Conservation (phyloP, 1,140 invertebrate species). For the Drosophila seguyi region DNA sequence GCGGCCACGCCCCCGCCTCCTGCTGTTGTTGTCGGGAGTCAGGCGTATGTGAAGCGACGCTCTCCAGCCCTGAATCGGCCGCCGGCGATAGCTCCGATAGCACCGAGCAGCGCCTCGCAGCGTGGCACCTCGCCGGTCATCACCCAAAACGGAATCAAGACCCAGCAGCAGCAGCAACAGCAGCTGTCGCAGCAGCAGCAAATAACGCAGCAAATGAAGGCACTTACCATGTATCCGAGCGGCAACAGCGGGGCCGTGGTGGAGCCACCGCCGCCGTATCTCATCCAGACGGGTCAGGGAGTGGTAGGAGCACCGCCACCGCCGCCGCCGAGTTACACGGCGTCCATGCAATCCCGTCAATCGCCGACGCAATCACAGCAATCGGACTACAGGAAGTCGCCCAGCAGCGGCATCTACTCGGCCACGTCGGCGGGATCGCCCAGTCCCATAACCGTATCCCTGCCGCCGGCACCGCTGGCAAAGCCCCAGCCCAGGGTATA, state of each 20-base stretch:
- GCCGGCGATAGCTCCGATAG: constrained; percentile 86
- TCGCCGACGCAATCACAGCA: constrained; percentile 92
- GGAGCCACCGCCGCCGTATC: constrained; percentile 89
- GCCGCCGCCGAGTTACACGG: constrained; percentile 91
- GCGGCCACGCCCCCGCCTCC: constrained; percentile 91
- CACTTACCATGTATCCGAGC: constrained; percentile 91
- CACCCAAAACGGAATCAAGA: constrained; percentile 88
- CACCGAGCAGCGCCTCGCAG: constrained; percentile 86
- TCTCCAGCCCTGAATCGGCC: constrained; percentile 88
- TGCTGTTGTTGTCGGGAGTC: constrained; percentile 87
- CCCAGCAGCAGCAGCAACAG: constrained; percentile 89
- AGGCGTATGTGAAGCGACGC: constrained; percentile 92
- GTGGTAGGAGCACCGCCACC: constrained; percentile 87
- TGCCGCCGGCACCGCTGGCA: constrained; percentile 86
- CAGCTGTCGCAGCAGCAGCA: constrained; percentile 91
- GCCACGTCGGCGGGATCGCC: constrained; percentile 91
- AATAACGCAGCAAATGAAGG: constrained; percentile 93
- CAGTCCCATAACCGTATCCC: constrained; percentile 91
- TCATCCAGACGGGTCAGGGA: constrained; percentile 86
- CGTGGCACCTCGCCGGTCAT: constrained; percentile 92
- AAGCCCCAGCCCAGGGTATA: constrained; percentile 90
- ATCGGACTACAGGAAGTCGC: constrained; percentile 91
- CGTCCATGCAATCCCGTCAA: constrained; percentile 93
- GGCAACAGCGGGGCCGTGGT: constrained; percentile 88
- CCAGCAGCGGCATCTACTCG: constrained; percentile 90